These are phyloP conservation scores for Megaustenia siamemsis DNA, from an alignment of 2,888 invertebrate genomes.

Conservation along the genomic window DNA sequence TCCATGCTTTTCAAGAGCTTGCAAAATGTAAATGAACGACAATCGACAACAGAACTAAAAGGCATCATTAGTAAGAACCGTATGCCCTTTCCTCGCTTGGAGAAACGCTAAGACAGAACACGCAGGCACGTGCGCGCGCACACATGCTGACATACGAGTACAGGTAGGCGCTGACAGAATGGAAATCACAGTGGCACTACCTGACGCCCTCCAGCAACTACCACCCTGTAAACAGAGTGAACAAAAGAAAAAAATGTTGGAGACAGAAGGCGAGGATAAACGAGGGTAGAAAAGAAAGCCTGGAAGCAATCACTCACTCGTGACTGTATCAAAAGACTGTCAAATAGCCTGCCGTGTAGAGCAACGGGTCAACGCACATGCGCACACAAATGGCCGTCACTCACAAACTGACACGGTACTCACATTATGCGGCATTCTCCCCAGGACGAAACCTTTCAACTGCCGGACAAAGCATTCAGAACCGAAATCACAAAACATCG, in stretches of 20 bases:
- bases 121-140: too few relatives aligned
- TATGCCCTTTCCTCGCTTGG: too few relatives aligned
- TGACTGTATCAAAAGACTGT: slow-evolving; percentile 17
- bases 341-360: slow-evolving; percentile 30
- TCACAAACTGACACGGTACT: slow-evolving; percentile 31
- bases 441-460: slow-evolving; percentile 24
- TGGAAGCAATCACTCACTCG: slow-evolving; percentile 30
- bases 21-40: too few relatives aligned
- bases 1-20: too few relatives aligned
- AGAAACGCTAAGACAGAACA: too few relatives aligned
- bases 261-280: not conserved
- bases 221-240: too few relatives aligned
- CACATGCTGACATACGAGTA: too few relatives aligned
- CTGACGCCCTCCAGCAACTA: not conserved
- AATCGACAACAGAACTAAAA: too few relatives aligned
- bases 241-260: not conserved
- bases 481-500: slow-evolving; percentile 10
- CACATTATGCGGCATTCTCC: slow-evolving; percentile 19
- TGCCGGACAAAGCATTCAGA: not conserved
- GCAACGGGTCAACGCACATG: not conserved
- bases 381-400: slow-evolving; percentile 27
- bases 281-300: not conserved
- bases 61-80: too few relatives aligned
- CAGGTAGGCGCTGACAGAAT: too few relatives aligned
- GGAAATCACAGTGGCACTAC: not conserved